Base-by-base conservation (phyloP, 2,113 vertebrate genomes). In the Anser brachyrhynchus region DNA sequence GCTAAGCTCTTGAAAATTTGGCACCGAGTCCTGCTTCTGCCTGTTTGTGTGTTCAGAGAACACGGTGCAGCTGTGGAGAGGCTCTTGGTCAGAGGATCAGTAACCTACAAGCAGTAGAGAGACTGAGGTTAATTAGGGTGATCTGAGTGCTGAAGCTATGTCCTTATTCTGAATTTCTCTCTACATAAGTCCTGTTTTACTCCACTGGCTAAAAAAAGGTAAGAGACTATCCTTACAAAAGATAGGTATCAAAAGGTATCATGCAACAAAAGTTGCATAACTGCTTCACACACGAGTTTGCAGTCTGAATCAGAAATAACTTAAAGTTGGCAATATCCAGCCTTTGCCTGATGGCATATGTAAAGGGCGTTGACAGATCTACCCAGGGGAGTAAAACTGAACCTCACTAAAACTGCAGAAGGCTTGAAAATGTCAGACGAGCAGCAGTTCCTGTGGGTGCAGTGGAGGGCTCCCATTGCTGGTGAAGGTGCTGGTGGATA, bases 401-500 rank as follows among this genome's bases (percentile, higher is more conserved):
- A 82, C 67, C 41, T 35, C 43, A 46, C 26, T 72, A 79, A 82
- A 84, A 49, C 20, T 44, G 58, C 61, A 39, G 58, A 7, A 72
- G 22, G 22, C 21, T 83, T 58, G 54, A 75, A 66, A 84, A 46
- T 26, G 75, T 37, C 70, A 62, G 49, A 66, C 18, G 33, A 90
- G 52, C 41, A 74, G 57, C 16, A 74, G 44, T 54, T 92, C 58
- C 52, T 62, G 1, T 13, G 25, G 65, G 29, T 12, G 33, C 65
- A 84, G 20, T 29, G 35, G 31, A 3, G 1, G 21, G 46, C 2
- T 9, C 14, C 37, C 25, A 19, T 0, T 1, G 55, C 0, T 85
- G 78, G 75, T 64, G 93, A 85, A 86, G 28, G 13, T 33, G 58
- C 8, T 5, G 2, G 26, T 22, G 46, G 37, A 72, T 13, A 77